These are phyloP conservation scores for Perca flavescens DNA, from an alignment of 2,113 vertebrate genomes.

Conservation along the genomic window DNA sequence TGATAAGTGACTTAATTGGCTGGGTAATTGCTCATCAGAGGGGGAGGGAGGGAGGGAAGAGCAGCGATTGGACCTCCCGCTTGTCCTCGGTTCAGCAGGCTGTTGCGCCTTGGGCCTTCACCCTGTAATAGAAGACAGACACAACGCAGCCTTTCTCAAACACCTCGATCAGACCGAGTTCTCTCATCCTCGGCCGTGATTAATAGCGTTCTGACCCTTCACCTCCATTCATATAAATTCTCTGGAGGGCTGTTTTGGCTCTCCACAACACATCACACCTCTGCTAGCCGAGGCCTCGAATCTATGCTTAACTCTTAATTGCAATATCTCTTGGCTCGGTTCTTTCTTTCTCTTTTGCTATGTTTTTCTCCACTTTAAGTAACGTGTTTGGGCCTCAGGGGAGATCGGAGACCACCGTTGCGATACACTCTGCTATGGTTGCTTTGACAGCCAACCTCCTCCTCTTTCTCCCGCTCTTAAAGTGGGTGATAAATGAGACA, in stretches of 20 bases:
- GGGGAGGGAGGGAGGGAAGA: background rate
- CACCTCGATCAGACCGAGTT: slow-evolving; percentile 66
- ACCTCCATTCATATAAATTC: slow-evolving; percentile 80
- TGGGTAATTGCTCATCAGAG: slow-evolving; percentile 33
- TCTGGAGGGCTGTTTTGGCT: slow-evolving; percentile 63
- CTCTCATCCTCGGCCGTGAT: slow-evolving; percentile 82
- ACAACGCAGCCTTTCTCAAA: slow-evolving; percentile 78
- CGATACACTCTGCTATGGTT: slow-evolving; percentile 56
- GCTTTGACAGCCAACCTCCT: slow-evolving; percentile 68
- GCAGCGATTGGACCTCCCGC: slow-evolving; percentile 38
- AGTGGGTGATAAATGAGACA: slow-evolving; percentile 84
- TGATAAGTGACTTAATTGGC: slow-evolving; percentile 47
- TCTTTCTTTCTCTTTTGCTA: slow-evolving; percentile 19
- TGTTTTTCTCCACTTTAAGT: slow-evolving; percentile 53
- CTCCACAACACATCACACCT: slow-evolving; percentile 51
- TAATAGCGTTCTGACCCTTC: slow-evolving; percentile 83
- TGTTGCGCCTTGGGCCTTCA: slow-evolving; percentile 67
- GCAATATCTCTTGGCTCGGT: slow-evolving; percentile 46
- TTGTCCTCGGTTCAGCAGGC: slow-evolving; percentile 62
- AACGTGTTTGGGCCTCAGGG: slow-evolving; percentile 56
- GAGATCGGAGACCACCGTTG: slow-evolving; percentile 66
- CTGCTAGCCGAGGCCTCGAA: background rate
- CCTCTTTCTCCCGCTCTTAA: slow-evolving; percentile 66
- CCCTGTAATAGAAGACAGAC: slow-evolving; percentile 85
- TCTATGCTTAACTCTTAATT: slow-evolving; percentile 46